These are phyloP conservation scores for Tympanuchus pallidicinctus DNA, from an alignment of 2,113 vertebrate genomes.

Conservation along the genomic window DNA sequence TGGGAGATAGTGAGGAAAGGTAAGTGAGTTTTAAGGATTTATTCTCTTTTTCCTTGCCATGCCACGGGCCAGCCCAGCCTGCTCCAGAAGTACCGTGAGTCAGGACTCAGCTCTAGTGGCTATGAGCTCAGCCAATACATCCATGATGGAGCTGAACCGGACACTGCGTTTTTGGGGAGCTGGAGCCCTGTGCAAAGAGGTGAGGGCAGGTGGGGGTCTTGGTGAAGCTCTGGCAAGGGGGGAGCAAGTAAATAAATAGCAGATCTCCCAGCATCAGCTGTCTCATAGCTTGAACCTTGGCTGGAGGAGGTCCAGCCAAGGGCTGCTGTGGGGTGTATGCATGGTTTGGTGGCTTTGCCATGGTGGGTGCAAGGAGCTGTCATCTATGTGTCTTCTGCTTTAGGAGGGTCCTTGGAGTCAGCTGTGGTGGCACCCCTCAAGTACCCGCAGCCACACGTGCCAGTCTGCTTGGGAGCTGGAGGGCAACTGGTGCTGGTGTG, in stretches of 20 bases:
- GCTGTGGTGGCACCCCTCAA: constrained; percentile 75
- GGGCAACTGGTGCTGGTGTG: constrained; percentile 85
- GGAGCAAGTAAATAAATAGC: neutral
- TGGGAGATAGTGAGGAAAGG: neutral
- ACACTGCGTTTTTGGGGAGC: neutral
- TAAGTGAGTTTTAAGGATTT: neutral
- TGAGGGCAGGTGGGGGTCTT: neutral
- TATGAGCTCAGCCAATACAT: constrained; percentile 92
- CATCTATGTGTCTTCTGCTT: neutral
- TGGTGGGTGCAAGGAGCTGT: neutral
- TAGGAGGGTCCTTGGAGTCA: neutral
- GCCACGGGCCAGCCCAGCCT: constrained; percentile 65
- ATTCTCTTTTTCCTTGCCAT: neutral
- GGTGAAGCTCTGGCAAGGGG: neutral
- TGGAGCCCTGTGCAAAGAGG: constrained; percentile 73
- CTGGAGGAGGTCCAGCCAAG: neutral
- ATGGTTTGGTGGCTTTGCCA: accelerated
- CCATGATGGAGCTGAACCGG: constrained; percentile 32
- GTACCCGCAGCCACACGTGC: constrained; percentile 79
- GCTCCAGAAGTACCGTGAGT: constrained; percentile 82
- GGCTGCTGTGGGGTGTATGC: accelerated
- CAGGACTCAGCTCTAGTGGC: constrained; percentile 88
- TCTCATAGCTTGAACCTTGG: neutral
- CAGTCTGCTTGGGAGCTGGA: constrained; percentile 86
- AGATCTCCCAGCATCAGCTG: neutral